Base-by-base conservation (phyloP, 2,113 vertebrate genomes). In the Salvator merianae region DNA sequence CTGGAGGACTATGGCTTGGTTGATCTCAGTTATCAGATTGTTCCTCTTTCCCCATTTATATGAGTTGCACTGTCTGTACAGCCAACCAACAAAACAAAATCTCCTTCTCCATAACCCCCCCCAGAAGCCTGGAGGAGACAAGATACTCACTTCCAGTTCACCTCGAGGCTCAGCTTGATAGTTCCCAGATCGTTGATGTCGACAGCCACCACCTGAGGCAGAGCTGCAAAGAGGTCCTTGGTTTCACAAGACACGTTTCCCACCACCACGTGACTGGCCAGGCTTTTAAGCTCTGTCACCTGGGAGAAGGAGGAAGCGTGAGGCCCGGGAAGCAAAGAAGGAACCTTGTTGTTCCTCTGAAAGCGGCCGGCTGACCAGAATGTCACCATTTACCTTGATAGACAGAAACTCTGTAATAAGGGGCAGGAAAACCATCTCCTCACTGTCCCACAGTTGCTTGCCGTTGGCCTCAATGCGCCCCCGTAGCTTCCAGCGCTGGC, bases 121-220 rank as follows among this genome's bases (percentile, higher is more conserved):
- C 9, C 55, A 69, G 1, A 40, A 55, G 82, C 40, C 18, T 38
- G 2, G 55, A 81, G 68, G 55, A 26, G 22, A 26, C 5, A 40
- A n/a, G 38, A 55, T 53, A 97, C 98, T 96, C 94, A 99, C 98
- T 97, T 99, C 98, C 98, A 99, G 26, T 94, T 97, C 90, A 99
- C 98, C 92, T 99, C 98, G 16, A 99, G 95, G 91, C 97, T 99
- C 40, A 99, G 97, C 89, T 99, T 99, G 90, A 99, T 97, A 36
- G 98, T 99, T 66, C 98, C 98, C 22, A 99, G 93, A 91, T 99
- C 98, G 0, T 99, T 99, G 93, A 99, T 98, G 84, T 99, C 98
- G 90, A 99, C 98, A 24, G 98, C 98, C 73, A 99, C 98, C 1
- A 97, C 97, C 93, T 99, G 98, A 1, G 98, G 97, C 26, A 98